phyloP scores from a whole-genome alignment of 2,888 invertebrate species.

The Podotricha telesiphe region DNA sequence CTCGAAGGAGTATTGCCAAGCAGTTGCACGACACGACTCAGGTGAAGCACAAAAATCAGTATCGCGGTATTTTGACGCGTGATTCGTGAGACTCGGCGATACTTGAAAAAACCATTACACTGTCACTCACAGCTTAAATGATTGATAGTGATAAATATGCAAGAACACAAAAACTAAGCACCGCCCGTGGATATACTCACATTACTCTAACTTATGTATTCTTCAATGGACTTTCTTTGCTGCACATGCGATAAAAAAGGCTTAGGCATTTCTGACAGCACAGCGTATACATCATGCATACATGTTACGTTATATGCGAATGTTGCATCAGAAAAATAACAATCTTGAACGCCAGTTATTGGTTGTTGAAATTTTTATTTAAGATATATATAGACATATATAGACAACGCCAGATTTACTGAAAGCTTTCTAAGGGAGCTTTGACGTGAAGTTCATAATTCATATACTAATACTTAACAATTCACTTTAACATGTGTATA shows the following conservation, averaged over 20 bases:
- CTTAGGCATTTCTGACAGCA: background rate
- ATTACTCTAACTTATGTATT: slow-evolving; percentile 8
- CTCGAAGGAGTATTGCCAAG: no score
- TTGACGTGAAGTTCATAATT: no score
- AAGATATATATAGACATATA: no score
- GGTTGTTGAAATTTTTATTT: no score
- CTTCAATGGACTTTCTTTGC: background rate
- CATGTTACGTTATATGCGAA: background rate
- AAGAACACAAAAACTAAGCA: slow-evolving; percentile 11
- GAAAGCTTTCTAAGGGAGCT: no score
- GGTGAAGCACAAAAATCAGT: slow-evolving; percentile 15
- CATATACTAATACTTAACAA: no score
- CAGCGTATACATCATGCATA: background rate
- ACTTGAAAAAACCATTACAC: slow-evolving; percentile 23
- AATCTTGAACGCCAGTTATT: no score
- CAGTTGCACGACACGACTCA: background rate
- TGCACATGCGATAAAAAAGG: background rate
- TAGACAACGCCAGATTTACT: no score
- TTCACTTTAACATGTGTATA: background rate
- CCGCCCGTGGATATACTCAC: slow-evolving; percentile 9
- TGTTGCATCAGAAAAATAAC: background rate
- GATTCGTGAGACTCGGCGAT: background rate
- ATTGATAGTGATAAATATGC: slow-evolving; percentile 29
- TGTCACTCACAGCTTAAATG: slow-evolving; percentile 16
- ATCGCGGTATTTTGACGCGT: slow-evolving; percentile 14